phyloP scores from a whole-genome alignment of 2,888 invertebrate species.

The Ochropleura plecta region DNA sequence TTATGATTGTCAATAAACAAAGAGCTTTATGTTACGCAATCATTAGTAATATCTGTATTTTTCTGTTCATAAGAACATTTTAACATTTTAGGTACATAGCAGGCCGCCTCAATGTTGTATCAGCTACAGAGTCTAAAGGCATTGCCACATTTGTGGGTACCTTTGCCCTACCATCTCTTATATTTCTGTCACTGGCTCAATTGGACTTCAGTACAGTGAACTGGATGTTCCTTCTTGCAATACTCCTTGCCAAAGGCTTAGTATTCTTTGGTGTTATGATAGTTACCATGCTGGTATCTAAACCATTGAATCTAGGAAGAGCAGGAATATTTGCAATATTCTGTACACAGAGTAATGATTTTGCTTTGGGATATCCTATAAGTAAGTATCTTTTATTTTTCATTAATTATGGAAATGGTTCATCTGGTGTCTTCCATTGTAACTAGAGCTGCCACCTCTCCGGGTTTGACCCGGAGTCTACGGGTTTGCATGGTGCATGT shows the following conservation, averaged over 20 bases:
- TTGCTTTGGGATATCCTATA: slow-evolving; percentile 98
- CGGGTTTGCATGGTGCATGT: too few relatives aligned
- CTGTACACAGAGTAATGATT: slow-evolving; percentile 99
- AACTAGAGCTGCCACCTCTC: too few relatives aligned
- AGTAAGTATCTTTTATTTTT: slow-evolving; percentile 90
- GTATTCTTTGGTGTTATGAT: slow-evolving; percentile 95
- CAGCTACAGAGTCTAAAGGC: slow-evolving; percentile 96
- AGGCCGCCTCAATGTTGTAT: slow-evolving; percentile 95
- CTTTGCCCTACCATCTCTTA: slow-evolving; percentile 97
- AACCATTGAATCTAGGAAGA: slow-evolving; percentile 95
- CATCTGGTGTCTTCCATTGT: not conserved
- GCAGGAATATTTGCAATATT: slow-evolving; percentile 98
- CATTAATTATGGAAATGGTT: not conserved
- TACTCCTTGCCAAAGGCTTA: slow-evolving; percentile 95
- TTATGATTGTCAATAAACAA: not conserved
- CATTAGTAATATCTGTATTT: not conserved
- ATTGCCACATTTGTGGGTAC: slow-evolving; percentile 98
- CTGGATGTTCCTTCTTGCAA: slow-evolving; percentile 97
- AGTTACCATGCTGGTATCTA: slow-evolving; percentile 94
- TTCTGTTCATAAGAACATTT: not conserved
- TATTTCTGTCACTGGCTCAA: slow-evolving; percentile 97
- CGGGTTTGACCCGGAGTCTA: too few relatives aligned
- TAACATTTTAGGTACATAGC: slow-evolving; percentile 93
- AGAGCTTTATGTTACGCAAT: not conserved
- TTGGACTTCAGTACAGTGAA: slow-evolving; percentile 96